These are phyloP conservation scores for Tetraodon nigroviridis DNA, from an alignment of 2,113 vertebrate species.

Conservation along the genomic window DNA sequence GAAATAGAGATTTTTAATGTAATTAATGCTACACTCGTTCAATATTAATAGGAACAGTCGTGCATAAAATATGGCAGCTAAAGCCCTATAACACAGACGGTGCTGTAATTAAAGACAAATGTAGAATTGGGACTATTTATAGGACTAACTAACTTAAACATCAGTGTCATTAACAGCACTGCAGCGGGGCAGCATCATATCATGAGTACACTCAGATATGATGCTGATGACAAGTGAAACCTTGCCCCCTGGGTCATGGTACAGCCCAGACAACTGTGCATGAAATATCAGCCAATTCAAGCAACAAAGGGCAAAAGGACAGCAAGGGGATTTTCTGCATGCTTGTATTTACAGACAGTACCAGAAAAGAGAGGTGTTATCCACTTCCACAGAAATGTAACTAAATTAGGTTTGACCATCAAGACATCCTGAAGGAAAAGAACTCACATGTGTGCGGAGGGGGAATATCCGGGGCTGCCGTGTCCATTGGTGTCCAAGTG, in stretches of 20 bases:
- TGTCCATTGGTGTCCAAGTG: constrained; percentile 98
- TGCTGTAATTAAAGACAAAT: constrained; percentile 93
- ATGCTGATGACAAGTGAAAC: constrained; percentile 36
- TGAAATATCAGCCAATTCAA: constrained; percentile 65
- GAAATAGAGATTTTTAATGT: constrained; percentile 87
- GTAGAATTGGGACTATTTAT: constrained; percentile 90
- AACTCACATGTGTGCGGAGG: constrained; percentile 92
- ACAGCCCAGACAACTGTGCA: constrained; percentile 27
- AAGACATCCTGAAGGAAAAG: too few relatives aligned
- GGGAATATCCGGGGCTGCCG: constrained; percentile 93
- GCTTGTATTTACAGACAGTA: constrained; percentile 21
- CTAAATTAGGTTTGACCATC: too few relatives aligned
- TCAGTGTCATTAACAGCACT: constrained; percentile 52
- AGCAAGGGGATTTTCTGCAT: constrained; percentile 12
- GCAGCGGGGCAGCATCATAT: constrained; percentile 6
- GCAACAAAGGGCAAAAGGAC: constrained; percentile 44
- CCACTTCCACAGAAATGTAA: too few relatives aligned
- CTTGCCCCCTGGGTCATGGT: constrained; percentile 46
- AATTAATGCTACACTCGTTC: constrained; percentile 98
- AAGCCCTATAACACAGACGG: constrained; percentile 87
- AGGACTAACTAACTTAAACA: constrained; percentile 63
- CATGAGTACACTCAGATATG: constrained; percentile 16
- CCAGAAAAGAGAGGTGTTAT: constrained; percentile 30
- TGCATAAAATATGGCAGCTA: constrained; percentile 97
- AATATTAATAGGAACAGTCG: constrained; percentile 97